These are phyloP conservation scores for Apeltes quadracus DNA, from an alignment of 2,113 vertebrate species.

Conservation along the genomic window DNA sequence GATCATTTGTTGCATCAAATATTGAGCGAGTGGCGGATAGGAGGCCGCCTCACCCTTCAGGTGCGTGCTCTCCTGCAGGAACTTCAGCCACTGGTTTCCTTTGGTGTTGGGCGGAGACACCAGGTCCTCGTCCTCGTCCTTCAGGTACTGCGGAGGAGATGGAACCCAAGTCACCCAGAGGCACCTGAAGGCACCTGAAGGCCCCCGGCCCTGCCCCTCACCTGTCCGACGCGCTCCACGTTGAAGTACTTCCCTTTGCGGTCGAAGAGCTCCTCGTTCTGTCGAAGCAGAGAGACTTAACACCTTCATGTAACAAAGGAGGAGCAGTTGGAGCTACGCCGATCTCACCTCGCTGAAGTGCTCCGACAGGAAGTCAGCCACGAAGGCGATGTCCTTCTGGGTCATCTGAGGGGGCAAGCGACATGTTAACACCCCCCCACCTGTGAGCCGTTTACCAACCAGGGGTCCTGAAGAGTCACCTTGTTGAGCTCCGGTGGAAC, in stretches of 20 bases:
- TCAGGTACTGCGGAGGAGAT: slow-evolving; percentile 86
- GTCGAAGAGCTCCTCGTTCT: slow-evolving; percentile 97
- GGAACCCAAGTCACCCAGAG: not conserved
- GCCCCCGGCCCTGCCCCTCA: slow-evolving; percentile 49
- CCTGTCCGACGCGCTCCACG: slow-evolving; percentile 97
- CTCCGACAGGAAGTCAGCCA: slow-evolving; percentile 98
- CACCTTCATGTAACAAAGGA: too few relatives aligned
- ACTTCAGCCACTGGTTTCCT: slow-evolving; percentile 96
- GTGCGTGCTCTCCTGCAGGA: slow-evolving; percentile 88
- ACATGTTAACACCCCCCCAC: not conserved
- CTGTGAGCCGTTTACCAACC: not conserved
- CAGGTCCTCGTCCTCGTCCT: slow-evolving; percentile 97
- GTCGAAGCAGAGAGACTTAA: slow-evolving; percentile 48
- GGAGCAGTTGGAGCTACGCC: not conserved
- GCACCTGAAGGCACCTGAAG: not conserved
- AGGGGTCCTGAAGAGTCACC: slow-evolving; percentile 71
- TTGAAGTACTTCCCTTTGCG: slow-evolving; percentile 99
- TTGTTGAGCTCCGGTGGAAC: slow-evolving; percentile 97
- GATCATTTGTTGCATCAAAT: too few relatives aligned
- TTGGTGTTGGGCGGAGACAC: slow-evolving; percentile 94
- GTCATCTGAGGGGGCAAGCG: slow-evolving; percentile 86
- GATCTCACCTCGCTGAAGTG: slow-evolving; percentile 94
- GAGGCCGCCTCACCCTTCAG: slow-evolving; percentile 87
- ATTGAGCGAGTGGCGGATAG: too few relatives aligned
- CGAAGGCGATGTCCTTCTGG: slow-evolving; percentile 97